Percentiles rank a stretch among this genome's conserved stretches.
These are phyloP conservation scores for Strigamia maritima DNA, from an alignment of 2,888 invertebrate genomes.

Conservation along the genomic window DNA sequence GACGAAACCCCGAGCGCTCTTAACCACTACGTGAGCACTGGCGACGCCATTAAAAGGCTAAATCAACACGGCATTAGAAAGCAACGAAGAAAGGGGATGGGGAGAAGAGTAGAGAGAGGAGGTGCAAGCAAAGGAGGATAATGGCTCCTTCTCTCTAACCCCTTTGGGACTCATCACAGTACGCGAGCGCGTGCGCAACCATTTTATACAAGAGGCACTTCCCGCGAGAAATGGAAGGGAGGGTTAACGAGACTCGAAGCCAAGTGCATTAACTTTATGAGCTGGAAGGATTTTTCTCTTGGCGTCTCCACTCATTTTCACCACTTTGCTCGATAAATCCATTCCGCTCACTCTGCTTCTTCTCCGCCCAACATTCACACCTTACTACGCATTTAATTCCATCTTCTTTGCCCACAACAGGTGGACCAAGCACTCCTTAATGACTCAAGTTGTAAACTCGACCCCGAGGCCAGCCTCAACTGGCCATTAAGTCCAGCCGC, in stretches of 20 bases:
- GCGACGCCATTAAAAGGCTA: constrained; percentile 24
- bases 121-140: constrained; percentile 2
- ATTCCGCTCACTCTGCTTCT: not conserved
- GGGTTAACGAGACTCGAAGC: constrained; percentile 26
- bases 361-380: not conserved
- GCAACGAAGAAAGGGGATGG: not conserved
- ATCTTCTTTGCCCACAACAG: constrained; percentile 13
- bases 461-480: constrained; percentile 22
- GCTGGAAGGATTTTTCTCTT: constrained; percentile 13
- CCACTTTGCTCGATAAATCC: constrained; percentile 24
- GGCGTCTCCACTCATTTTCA: constrained; percentile 26
- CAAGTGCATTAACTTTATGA: constrained; percentile 28
- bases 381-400: not conserved
- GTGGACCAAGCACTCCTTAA: constrained; percentile 1
- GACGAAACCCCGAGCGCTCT: constrained; percentile 18
- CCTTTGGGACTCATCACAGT: constrained; percentile 11
- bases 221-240: constrained; percentile 26
- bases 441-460: constrained; percentile 9
- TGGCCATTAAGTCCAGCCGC: constrained; percentile 26
- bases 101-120: not conserved
- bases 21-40: constrained; percentile 20
- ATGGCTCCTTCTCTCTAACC: constrained; percentile 14
- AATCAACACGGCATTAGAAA: constrained; percentile 25
- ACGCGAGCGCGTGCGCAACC: not conserved
- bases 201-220: constrained; percentile 13